phyloP scores from a whole-genome alignment of 2,113 vertebrate species.

The Turdus rufiventris region DNA sequence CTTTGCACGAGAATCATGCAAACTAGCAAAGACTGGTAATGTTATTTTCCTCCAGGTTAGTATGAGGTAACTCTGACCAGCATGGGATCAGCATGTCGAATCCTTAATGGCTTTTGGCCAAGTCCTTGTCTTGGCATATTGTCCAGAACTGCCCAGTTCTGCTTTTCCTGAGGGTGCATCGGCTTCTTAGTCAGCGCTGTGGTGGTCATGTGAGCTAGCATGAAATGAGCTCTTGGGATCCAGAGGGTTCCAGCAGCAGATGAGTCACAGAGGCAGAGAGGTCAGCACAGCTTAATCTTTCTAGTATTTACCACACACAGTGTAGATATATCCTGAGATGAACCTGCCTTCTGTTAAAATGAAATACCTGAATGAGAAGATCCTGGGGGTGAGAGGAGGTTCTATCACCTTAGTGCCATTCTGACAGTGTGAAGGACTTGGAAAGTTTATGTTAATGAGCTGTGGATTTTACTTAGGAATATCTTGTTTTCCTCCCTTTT shows the following conservation, averaged over 20 bases:
- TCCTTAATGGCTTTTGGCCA: neutral
- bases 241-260: neutral
- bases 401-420: neutral
- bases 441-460: neutral
- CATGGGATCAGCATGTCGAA: neutral
- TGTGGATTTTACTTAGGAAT: neutral
- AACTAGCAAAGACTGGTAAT: neutral
- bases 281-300: neutral
- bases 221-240: neutral
- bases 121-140: neutral
- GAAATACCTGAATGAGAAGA: neutral
- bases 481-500: neutral
- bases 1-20: neutral
- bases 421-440: neutral
- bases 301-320: neutral
- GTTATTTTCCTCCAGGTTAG: neutral
- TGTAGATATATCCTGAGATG: neutral
- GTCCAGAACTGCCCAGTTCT: neutral
- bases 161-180: neutral
- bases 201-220: neutral
- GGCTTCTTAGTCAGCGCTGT: neutral
- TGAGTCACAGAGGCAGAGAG: conserved; percentile 4
- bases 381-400: neutral
- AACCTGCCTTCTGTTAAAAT: neutral
- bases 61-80: neutral